A percentile compares a stretch with the other conserved stretches of the same genome.
These are phyloP conservation scores for Pangasius sanitwongsei DNA, from an alignment of 2,797 vertebrate species.

Conservation along the genomic window DNA sequence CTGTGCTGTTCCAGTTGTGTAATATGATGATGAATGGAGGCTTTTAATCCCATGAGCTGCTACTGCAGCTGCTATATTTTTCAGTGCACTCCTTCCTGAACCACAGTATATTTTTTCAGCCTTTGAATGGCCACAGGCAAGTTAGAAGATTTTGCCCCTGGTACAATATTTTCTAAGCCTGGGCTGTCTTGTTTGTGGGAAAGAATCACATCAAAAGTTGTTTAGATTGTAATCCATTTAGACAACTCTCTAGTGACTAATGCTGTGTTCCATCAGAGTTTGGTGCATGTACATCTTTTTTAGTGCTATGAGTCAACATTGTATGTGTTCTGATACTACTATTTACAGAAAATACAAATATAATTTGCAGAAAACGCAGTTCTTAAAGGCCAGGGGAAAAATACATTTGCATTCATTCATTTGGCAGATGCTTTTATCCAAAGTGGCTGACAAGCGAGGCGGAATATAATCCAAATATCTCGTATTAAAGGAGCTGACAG, in stretches of 20 bases:
- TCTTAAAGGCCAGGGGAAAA: background rate
- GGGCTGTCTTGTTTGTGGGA: slow-evolving; percentile 41
- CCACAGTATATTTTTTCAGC: slow-evolving; percentile 44
- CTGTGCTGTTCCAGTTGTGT: slow-evolving; percentile 61
- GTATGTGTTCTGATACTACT: slow-evolving; percentile 5
- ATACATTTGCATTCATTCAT: slow-evolving; percentile 30
- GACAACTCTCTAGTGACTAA: slow-evolving; percentile 49
- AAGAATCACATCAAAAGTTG: slow-evolving; percentile 33
- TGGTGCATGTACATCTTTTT: slow-evolving; percentile 27
- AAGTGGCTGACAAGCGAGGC: background rate
- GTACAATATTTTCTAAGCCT: slow-evolving; percentile 29
- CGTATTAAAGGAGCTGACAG: slow-evolving; percentile 6
- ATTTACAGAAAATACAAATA: slow-evolving; percentile 29
- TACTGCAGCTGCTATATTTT: slow-evolving; percentile 50
- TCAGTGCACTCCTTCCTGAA: slow-evolving; percentile 44
- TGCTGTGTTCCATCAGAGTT: slow-evolving; percentile 12
- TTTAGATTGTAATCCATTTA: slow-evolving; percentile 41
- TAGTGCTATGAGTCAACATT: background rate
- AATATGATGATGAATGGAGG: slow-evolving; percentile 62
- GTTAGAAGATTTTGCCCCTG: slow-evolving; percentile 37
- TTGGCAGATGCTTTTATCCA: slow-evolving; percentile 24
- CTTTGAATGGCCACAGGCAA: slow-evolving; percentile 42
- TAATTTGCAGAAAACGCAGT: background rate
- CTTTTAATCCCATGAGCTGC: slow-evolving; percentile 61
- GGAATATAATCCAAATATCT: background rate